A percentile compares a stretch with the other conserved stretches of the same genome.
phyloP scores from a whole-genome alignment of 2,888 invertebrate genomes.

The Aphidoletes aphidimyza region DNA sequence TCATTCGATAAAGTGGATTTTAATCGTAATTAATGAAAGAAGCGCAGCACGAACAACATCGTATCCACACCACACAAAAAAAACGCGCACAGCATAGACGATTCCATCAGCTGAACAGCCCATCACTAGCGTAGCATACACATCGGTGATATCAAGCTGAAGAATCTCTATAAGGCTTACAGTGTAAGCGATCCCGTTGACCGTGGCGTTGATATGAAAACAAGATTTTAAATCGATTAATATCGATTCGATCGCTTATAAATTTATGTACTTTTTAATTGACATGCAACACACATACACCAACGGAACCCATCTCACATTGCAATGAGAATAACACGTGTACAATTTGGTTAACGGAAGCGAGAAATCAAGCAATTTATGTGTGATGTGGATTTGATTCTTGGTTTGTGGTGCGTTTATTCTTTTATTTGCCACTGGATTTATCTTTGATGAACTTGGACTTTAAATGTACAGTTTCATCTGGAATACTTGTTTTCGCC shows the following conservation, averaged over 20 bases:
- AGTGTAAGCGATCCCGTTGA: too few relatives aligned
- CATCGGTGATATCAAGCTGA: background rate
- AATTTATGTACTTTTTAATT: conserved; percentile 22
- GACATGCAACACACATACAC: background rate
- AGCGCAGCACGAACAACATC: background rate
- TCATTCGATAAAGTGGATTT: conserved; percentile 13
- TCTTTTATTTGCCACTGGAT: background rate
- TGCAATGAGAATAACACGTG: too few relatives aligned
- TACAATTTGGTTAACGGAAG: conserved; percentile 20
- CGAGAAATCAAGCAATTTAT: conserved; percentile 26
- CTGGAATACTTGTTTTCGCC: conserved; percentile 16
- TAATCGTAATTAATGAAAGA: conserved; percentile 43
- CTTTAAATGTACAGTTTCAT: background rate
- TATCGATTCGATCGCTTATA: background rate
- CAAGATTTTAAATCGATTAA: conserved; percentile 18
- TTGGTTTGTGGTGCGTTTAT: background rate
- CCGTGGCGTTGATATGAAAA: background rate
- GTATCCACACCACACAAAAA: too few relatives aligned
- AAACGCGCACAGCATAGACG: too few relatives aligned
- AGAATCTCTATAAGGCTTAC: too few relatives aligned
- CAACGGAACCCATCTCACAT: background rate
- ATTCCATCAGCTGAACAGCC: too few relatives aligned
- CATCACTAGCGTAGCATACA: background rate
- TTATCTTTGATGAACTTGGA: background rate
- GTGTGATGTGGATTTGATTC: conserved; percentile 28